Evolutionary conservation across 2,888 invertebrate species (phyloP).

Genomic region (Acleris laterana): DNA sequence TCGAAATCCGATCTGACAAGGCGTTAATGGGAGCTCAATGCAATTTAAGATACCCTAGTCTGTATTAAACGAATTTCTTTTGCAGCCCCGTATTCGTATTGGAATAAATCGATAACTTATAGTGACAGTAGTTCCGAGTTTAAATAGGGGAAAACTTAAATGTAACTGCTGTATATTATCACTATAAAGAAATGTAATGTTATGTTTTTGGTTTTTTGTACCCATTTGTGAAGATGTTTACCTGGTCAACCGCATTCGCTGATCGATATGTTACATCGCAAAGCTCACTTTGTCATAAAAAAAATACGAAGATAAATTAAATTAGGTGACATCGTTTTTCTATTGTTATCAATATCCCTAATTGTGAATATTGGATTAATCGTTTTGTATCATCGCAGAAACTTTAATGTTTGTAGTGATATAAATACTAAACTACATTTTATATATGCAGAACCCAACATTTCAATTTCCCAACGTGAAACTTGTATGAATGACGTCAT

Average conservation of each 20-base stretch:
- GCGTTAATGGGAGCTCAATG: conserved; percentile 83
- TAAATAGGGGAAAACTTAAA: background rate
- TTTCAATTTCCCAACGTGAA: background rate
- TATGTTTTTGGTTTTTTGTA: too few relatives aligned
- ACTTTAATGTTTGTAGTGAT: too few relatives aligned
- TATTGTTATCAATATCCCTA: too few relatives aligned
- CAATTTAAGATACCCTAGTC: conserved; percentile 81
- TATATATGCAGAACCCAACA: background rate
- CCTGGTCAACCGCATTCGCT: too few relatives aligned
- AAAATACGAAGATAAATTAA: too few relatives aligned
- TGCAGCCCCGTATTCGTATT: conserved; percentile 39
- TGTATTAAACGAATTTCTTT: conserved; percentile 71
- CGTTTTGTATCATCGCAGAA: too few relatives aligned
- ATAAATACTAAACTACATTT: background rate
- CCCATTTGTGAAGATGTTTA: too few relatives aligned
- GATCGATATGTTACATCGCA: too few relatives aligned
- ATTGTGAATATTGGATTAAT: too few relatives aligned
- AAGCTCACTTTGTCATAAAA: too few relatives aligned
- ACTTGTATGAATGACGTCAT: conserved; percentile 16
- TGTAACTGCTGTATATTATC: background rate
- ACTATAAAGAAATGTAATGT: too few relatives aligned
- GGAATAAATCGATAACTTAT: conserved; percentile 35
- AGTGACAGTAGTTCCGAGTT: conserved; percentile 31
- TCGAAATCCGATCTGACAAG: conserved; percentile 83
- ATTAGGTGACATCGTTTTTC: too few relatives aligned